A percentile compares a stretch with the other conserved stretches of the same genome.
Evolutionary conservation across 2,797 vertebrate genomes (phyloP).

Genomic region (Helarctos malayanus): DNA sequence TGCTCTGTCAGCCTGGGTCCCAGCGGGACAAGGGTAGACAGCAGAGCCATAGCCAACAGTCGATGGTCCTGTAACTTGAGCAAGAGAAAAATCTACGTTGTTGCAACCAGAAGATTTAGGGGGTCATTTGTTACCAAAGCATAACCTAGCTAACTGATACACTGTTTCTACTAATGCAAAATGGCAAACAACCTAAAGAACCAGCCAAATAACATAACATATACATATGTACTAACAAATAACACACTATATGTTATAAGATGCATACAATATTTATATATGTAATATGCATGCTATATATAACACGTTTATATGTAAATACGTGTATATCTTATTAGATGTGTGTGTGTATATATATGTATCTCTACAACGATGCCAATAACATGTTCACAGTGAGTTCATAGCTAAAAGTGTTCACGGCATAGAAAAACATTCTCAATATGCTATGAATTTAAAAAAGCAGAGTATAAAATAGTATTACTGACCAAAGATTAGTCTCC

Average conservation of each 20-base stretch:
- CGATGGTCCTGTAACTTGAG: accelerated
- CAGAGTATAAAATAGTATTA: not conserved
- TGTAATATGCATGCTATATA: not conserved
- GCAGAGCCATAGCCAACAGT: not conserved
- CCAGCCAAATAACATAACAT: not conserved
- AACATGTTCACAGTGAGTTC: not conserved
- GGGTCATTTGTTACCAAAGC: not conserved
- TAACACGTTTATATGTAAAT: not conserved
- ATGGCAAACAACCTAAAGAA: not conserved
- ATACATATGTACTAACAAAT: not conserved
- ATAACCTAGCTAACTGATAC: not conserved
- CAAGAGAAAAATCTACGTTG: not conserved
- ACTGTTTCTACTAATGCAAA: not conserved
- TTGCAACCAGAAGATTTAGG: not conserved
- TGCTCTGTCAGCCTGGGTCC: not conserved
- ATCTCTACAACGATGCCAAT: not conserved
- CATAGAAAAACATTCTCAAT: not conserved
- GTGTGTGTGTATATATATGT: not conserved
- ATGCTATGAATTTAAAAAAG: not conserved
- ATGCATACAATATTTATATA: not conserved
- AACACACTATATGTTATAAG: not conserved
- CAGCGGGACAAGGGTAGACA: not conserved
- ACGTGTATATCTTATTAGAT: not conserved
- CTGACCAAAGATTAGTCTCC: not conserved
- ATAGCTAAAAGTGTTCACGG: not conserved